These are phyloP conservation scores for Rhinoraja longicauda DNA, from an alignment of 2,797 vertebrate species.

Conservation along the genomic window DNA sequence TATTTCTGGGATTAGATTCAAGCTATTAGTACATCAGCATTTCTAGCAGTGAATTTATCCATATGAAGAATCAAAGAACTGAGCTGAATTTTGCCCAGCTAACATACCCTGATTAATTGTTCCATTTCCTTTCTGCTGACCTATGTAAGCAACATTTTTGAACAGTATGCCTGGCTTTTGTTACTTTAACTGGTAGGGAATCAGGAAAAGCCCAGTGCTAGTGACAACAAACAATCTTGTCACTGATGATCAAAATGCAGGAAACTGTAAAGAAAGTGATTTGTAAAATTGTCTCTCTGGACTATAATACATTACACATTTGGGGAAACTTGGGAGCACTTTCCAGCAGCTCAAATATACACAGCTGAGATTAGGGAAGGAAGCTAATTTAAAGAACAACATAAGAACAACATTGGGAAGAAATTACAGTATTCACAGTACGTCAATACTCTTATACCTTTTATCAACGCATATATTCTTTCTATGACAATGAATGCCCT, in stretches of 20 bases:
- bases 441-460: neutral
- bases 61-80: neutral
- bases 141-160: neutral
- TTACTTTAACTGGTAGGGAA: neutral
- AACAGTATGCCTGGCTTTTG: neutral
- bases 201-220: slow-evolving; percentile 6
- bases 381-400: slow-evolving; percentile 12
- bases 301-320: neutral
- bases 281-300: slow-evolving; percentile 24
- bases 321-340: neutral
- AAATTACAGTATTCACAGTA: neutral
- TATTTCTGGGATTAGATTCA: neutral
- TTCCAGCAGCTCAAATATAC: slow-evolving; percentile 23
- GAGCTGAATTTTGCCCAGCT: slow-evolving; percentile 16
- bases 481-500: neutral
- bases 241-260: neutral
- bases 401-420: neutral
- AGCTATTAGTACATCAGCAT: neutral
- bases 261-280: slow-evolving; percentile 31
- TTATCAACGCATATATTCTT: neutral
- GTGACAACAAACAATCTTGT: slow-evolving; percentile 25
- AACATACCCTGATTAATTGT: neutral
- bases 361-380: slow-evolving; percentile 21
- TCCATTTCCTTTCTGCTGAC: neutral
- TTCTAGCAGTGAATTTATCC: neutral